Evolutionary conservation across 2,888 invertebrate genomes (phyloP), one percentile per base, ranked within the genome.

Genomic region (Kuschelorhynchus macadamiae): DNA sequence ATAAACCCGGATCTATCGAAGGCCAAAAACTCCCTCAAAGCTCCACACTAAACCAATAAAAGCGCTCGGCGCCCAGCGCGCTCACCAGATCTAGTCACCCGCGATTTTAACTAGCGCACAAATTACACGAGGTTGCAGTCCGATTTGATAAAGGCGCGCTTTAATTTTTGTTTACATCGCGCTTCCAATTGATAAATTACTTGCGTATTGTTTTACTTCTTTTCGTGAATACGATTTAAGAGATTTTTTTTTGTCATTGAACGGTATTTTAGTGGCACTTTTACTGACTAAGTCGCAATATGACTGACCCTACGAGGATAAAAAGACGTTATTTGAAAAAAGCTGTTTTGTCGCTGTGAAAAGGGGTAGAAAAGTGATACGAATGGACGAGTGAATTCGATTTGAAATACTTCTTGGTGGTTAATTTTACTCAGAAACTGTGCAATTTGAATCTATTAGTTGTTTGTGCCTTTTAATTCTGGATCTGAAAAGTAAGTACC

Each of bases 91-190:
- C 56, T 57, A 64, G 57, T 39, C 44, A 20, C 56, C 42, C 41
- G 56, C 64, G 64, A 64, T 32, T 64, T 64, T 57, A 32, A 12
- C 50, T 64, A 56, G 57, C 41, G 64, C 50, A 42, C 33, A 36
- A 52, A 44, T 32, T 18, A 33, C 30, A 25, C 30, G 30, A 52
- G 52, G 30, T 41, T 61, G 30, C 61, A 42, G 44, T 17, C 41
- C 42, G 52, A 62, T 62, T 62, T 52, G 42, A 42, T 44, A 20
- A 44, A 53, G 33, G 46, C 39, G 63, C 47, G 63, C 25, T 63
- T 63, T 63, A 63, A 47, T 55, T 56, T 52, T 63, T 63, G 55
- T 63, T 47, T 63, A 47, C 33, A 52, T 53, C 52, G 53, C 62
- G 25, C 33, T 42, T 44, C 18, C 52, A 62, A 62, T 62, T 62